These are phyloP conservation scores for Micromys minutus DNA, from an alignment of 2,113 vertebrate genomes.

Conservation along the genomic window DNA sequence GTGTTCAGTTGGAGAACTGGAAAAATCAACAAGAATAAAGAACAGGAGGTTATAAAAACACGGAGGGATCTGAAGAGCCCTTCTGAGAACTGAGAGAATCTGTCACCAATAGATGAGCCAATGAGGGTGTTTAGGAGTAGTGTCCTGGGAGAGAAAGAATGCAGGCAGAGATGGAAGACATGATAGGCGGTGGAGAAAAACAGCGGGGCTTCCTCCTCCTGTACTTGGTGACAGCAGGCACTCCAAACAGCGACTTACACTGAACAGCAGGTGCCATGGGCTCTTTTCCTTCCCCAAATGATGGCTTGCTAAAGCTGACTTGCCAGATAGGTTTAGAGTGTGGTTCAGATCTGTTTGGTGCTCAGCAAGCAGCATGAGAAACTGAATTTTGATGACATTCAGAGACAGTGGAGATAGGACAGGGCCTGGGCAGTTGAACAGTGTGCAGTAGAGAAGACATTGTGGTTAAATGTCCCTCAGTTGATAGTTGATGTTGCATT, in stretches of 20 bases:
- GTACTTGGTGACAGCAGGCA: background rate
- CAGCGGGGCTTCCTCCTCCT: background rate
- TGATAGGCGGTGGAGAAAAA: accelerated
- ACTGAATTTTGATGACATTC: background rate
- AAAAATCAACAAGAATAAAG: background rate
- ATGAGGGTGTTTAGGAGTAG: background rate
- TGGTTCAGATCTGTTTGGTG: background rate
- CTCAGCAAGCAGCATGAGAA: background rate
- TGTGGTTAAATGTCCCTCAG: background rate
- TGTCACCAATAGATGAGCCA: background rate
- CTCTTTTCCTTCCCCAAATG: background rate
- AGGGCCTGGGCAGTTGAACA: too few relatives aligned
- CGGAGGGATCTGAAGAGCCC: background rate
- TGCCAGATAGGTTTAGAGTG: background rate
- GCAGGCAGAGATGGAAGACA: background rate
- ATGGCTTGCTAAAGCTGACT: background rate
- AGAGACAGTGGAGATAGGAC: background rate
- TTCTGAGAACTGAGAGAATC: background rate
- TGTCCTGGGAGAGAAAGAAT: background rate
- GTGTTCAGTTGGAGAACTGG: background rate
- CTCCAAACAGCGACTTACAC: background rate
- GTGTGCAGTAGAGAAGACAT: background rate
- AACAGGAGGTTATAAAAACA: background rate
- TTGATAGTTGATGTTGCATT: background rate
- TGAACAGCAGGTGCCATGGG: background rate